Evolutionary conservation across 2,797 vertebrate species (phyloP).

Genomic region (Squalus acanthias): DNA sequence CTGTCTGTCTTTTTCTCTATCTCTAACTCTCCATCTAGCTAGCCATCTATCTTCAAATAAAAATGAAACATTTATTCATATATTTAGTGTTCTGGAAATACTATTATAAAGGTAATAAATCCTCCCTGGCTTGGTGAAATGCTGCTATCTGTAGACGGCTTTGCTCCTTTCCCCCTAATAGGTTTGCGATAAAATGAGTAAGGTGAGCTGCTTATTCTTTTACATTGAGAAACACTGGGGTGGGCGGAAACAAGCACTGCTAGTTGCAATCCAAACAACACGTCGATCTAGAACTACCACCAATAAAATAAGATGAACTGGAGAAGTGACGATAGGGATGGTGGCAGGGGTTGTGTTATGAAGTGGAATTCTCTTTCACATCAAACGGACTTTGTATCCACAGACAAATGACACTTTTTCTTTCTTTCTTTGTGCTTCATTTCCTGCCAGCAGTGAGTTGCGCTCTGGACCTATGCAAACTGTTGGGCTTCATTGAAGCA

Average conservation of each 20-base stretch:
- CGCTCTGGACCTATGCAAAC: constrained; percentile 41
- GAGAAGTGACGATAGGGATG: background rate
- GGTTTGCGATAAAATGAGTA: background rate
- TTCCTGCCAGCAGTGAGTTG: constrained; percentile 39
- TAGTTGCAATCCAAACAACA: background rate
- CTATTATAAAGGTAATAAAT: background rate
- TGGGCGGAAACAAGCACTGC: background rate
- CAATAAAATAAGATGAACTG: background rate
- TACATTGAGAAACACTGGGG: background rate
- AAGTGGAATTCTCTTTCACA: background rate
- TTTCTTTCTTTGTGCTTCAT: background rate
- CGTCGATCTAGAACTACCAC: background rate
- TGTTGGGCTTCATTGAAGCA: constrained; percentile 45
- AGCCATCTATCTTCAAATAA: too few relatives aligned
- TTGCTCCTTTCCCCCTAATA: background rate
- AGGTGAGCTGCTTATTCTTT: background rate
- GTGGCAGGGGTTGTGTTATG: background rate
- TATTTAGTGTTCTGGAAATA: background rate
- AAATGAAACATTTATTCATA: background rate
- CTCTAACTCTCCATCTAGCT: background rate
- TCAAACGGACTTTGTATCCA: background rate
- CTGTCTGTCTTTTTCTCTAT: too few relatives aligned
- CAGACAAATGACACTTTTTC: background rate
- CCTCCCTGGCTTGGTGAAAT: too few relatives aligned
- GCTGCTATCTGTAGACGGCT: background rate